Percentiles rank a stretch among this genome's conserved stretches.
Evolutionary conservation across 2,888 invertebrate species (phyloP).

Genomic region (Leucania comma): DNA sequence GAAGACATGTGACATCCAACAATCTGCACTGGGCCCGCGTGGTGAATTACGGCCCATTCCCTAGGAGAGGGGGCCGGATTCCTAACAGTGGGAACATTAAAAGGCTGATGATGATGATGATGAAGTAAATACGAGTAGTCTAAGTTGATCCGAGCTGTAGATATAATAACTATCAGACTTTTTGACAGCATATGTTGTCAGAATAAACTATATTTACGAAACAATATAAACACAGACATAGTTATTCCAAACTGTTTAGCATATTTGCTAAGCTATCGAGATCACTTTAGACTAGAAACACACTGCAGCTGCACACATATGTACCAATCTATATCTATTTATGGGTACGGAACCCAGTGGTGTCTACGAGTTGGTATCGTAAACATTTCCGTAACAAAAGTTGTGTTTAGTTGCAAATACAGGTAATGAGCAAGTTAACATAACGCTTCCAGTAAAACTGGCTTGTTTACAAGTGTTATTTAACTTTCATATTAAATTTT

Average conservation of each 20-base stretch:
- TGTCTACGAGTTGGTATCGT: conserved; percentile 51
- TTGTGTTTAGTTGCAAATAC: conserved; percentile 58
- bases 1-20: too few relatives aligned
- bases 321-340: conserved; percentile 10
- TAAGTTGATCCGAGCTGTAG: too few relatives aligned
- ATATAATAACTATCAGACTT: not conserved
- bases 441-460: conserved; percentile 26
- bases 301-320: conserved; percentile 5
- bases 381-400: conserved; percentile 61
- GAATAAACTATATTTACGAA: not conserved
- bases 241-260: conserved; percentile 15
- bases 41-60: too few relatives aligned
- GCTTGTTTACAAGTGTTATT: conserved; percentile 36
- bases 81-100: too few relatives aligned
- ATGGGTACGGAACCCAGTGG: conserved; percentile 34
- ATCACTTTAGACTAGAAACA: conserved; percentile 20
- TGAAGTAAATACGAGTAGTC: too few relatives aligned
- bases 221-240: conserved; percentile 4
- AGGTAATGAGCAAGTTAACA: conserved; percentile 57
- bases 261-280: conserved; percentile 21
- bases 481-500: conserved; percentile 43
- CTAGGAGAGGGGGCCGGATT: too few relatives aligned
- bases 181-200: not conserved
- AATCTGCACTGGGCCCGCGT: too few relatives aligned
- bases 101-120: too few relatives aligned